Evolutionary conservation across 2,113 vertebrate species (phyloP).

Genomic region (Istiophorus platypterus): DNA sequence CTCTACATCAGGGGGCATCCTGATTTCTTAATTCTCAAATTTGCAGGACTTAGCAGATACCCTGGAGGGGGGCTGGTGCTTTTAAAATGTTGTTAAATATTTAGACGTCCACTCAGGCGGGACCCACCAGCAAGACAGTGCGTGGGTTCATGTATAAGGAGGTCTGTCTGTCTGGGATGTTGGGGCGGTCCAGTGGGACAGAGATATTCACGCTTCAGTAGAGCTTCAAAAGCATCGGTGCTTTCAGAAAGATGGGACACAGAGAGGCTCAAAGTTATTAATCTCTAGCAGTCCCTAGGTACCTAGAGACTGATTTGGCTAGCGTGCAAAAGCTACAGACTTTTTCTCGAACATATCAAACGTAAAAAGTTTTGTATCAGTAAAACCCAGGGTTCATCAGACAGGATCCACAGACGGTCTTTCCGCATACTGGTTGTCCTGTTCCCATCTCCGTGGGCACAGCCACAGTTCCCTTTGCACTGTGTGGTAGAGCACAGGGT

Average conservation of each 20-base stretch:
- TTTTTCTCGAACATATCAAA: background rate
- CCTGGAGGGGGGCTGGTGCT: constrained; percentile 40
- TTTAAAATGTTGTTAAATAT: constrained; percentile 80
- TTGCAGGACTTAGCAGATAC: constrained; percentile 45
- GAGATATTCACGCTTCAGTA: constrained; percentile 64
- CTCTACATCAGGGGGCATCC: constrained; percentile 22
- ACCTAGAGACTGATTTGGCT: constrained; percentile 31
- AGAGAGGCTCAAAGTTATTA: constrained; percentile 38
- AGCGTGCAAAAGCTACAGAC: background rate
- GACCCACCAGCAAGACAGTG: constrained; percentile 42
- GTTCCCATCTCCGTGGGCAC: constrained; percentile 21
- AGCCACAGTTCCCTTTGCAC: background rate
- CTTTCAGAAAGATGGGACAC: constrained; percentile 38
- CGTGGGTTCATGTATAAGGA: constrained; percentile 48
- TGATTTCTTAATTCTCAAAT: constrained; percentile 34
- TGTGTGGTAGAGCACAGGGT: background rate
- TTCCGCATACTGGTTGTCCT: constrained; percentile 8
- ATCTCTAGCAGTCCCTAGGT: constrained; percentile 28
- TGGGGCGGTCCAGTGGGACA: constrained; percentile 46
- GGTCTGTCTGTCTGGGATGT: constrained; percentile 61
- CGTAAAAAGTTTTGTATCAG: background rate
- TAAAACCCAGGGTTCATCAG: background rate
- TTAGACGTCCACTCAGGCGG: constrained; percentile 65
- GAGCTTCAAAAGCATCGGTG: constrained; percentile 64
- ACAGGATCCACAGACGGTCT: background rate